Evolutionary conservation across 1,140 invertebrate species (phyloP).

Genomic region (Contarinia nasturtii): DNA sequence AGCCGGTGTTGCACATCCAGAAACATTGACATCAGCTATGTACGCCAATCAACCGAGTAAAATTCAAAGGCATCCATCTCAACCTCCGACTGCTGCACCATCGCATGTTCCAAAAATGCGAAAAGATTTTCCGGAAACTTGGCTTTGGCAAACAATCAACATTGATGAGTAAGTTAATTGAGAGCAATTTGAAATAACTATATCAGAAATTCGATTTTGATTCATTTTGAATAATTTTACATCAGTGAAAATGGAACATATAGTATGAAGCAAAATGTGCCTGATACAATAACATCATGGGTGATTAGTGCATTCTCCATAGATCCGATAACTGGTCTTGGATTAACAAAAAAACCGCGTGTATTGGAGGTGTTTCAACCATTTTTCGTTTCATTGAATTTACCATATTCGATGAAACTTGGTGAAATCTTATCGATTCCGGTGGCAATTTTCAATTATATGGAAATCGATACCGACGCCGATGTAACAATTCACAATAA

Average conservation of each 20-base stretch:
- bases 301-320: constrained; percentile 82
- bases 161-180: constrained; percentile 8
- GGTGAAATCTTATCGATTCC: constrained; percentile 29
- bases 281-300: constrained; percentile 86
- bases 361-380: constrained; percentile 72
- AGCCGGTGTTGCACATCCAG: background rate
- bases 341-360: constrained; percentile 47
- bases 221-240: background rate
- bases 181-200: background rate
- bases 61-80: background rate
- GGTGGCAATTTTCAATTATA: constrained; percentile 19
- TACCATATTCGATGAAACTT: constrained; percentile 71
- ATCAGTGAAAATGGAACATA: constrained; percentile 7
- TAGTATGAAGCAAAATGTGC: constrained; percentile 34
- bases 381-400: constrained; percentile 61
- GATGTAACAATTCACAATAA: constrained; percentile 70
- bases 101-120: background rate
- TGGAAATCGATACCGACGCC: constrained; percentile 47
- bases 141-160: constrained; percentile 2
- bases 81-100: background rate
- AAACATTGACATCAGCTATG: background rate
- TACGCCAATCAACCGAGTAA: background rate
- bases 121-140: constrained; percentile 5
- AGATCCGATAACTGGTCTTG: constrained; percentile 64
- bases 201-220: background rate